A percentile compares a stretch with the other conserved stretches of the same genome.
phyloP scores from a whole-genome alignment of 2,113 vertebrate species.

The Otocyon megalotis region DNA sequence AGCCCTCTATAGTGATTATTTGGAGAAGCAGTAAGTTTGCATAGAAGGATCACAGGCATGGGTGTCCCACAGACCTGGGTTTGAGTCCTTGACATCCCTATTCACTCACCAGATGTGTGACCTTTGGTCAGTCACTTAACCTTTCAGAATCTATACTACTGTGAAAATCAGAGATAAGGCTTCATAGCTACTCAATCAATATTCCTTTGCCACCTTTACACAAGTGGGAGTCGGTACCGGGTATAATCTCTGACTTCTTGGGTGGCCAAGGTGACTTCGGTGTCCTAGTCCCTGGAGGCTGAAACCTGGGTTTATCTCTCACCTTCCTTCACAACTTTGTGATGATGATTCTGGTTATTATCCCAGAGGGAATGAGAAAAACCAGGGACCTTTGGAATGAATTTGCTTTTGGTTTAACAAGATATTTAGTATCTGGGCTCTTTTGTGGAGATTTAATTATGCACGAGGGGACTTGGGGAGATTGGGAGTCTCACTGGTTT shows the following conservation, averaged over 20 bases:
- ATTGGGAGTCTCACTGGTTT: constrained; percentile 61
- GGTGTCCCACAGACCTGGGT: background rate
- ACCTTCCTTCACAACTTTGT: constrained; percentile 17
- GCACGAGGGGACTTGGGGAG: constrained; percentile 46
- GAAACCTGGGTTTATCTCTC: background rate
- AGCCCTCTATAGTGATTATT: background rate
- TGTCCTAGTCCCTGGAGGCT: background rate
- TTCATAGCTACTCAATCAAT: background rate
- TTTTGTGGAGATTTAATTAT: constrained; percentile 67
- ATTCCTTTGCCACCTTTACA: background rate
- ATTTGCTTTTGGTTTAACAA: constrained; percentile 62
- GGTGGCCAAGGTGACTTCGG: background rate
- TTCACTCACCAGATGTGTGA: background rate
- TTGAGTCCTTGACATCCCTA: background rate
- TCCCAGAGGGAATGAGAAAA: constrained; percentile 23
- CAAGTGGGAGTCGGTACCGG: background rate
- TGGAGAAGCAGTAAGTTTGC: background rate
- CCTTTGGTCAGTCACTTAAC: background rate
- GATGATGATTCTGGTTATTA: constrained; percentile 13
- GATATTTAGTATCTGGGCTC: constrained; percentile 39
- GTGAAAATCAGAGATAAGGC: background rate
- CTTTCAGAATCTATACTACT: background rate
- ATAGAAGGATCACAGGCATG: background rate
- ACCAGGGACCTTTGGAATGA: background rate
- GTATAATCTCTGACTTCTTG: constrained; percentile 18